phyloP scores from a whole-genome alignment of 2,888 invertebrate species.

The Octonoba sinensis region DNA sequence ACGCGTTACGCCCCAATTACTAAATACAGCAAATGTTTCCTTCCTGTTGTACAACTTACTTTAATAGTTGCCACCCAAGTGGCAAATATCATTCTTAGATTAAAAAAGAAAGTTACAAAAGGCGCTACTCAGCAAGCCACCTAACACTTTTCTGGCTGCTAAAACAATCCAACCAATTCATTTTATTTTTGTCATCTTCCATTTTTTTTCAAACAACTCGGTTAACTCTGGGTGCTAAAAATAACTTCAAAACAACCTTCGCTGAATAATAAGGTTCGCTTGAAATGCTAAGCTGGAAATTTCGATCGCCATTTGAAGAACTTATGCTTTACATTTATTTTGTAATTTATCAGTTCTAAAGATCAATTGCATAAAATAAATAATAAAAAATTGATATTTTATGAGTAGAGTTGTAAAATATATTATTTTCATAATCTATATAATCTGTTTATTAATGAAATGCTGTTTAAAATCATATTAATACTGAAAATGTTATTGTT shows the following conservation, averaged over 20 bases:
- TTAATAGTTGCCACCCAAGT: slow-evolving; percentile 45
- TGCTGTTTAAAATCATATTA: too few species aligned
- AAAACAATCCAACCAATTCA: slow-evolving; percentile 39
- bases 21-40: too few species aligned
- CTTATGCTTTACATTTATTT: too few species aligned
- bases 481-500: too few species aligned
- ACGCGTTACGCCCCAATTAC: too few species aligned
- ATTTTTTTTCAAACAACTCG: slow-evolving; percentile 18
- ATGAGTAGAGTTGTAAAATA: too few species aligned
- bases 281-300: slow-evolving; percentile 6
- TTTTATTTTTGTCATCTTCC: slow-evolving; percentile 44
- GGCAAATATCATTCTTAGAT: slow-evolving; percentile 16
- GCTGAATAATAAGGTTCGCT: slow-evolving; percentile 21
- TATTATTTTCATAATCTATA: too few species aligned
- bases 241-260: slow-evolving; percentile 29
- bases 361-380: too few species aligned
- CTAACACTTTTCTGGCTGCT: slow-evolving; percentile 37
- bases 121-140: slow-evolving; percentile 53
- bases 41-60: background rate
- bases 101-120: slow-evolving; percentile 48
- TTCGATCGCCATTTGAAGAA: slow-evolving; percentile 14
- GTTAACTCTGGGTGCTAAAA: slow-evolving; percentile 21
- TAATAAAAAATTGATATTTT: too few species aligned
- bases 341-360: too few species aligned
- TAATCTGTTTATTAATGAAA: too few species aligned